Conservation (phyloP, 2,888 invertebrate genomes). For the Conops quadrifasciatus region DNA sequence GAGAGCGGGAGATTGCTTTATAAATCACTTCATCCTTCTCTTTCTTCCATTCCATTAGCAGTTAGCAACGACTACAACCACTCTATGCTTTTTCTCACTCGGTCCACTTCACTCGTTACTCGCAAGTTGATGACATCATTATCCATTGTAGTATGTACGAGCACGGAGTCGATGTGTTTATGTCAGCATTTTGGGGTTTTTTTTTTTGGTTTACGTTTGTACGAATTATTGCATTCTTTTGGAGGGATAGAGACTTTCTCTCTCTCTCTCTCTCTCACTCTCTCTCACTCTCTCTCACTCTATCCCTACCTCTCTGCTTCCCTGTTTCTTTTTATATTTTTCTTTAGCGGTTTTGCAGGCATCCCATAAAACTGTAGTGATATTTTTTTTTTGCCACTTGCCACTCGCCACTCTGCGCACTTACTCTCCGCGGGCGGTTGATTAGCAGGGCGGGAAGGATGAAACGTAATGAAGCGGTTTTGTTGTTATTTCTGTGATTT, state of each 20-base stretch:
- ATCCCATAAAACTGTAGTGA: too few relatives aligned
- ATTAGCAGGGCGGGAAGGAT: not conserved
- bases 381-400: not conserved
- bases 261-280: too few relatives aligned
- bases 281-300: too few relatives aligned
- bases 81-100: not conserved
- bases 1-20: not conserved
- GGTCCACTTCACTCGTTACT: not conserved
- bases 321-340: not conserved
- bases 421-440: too few relatives aligned
- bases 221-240: too few relatives aligned
- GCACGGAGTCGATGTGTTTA: too few relatives aligned
- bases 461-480: constrained; percentile 29
- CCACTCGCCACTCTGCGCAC: not conserved
- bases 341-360: too few relatives aligned
- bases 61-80: too few relatives aligned
- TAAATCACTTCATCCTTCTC: constrained; percentile 2
- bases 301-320: not conserved
- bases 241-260: too few relatives aligned
- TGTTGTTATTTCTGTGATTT: constrained; percentile 28
- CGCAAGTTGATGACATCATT: constrained; percentile 20
- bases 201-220: too few relatives aligned
- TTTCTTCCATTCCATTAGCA: not conserved
- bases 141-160: constrained; percentile 14
- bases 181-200: too few relatives aligned